Evolutionary conservation across 2,797 vertebrate species (phyloP).

Genomic region (Acanthurus leucopareius): DNA sequence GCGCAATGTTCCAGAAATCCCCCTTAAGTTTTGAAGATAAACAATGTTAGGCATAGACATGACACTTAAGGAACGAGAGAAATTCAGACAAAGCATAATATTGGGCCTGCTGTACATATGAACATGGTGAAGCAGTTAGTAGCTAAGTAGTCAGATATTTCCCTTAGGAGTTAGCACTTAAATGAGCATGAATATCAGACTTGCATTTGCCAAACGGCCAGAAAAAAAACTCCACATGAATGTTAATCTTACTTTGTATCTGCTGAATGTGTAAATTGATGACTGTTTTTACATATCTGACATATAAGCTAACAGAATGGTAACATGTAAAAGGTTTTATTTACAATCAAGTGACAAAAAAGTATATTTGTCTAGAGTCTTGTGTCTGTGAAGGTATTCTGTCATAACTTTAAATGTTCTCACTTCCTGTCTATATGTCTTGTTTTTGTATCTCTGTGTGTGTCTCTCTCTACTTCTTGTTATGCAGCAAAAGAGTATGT

Average conservation of each 20-base stretch:
- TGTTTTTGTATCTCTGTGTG: background rate
- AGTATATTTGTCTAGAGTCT: background rate
- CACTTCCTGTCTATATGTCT: background rate
- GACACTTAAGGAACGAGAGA: background rate
- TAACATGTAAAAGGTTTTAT: background rate
- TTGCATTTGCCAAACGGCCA: background rate
- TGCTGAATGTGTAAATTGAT: background rate
- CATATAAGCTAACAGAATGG: background rate
- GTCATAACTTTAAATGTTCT: background rate
- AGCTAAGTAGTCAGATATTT: background rate
- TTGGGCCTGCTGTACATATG: background rate
- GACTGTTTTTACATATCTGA: background rate
- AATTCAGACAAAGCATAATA: too few species aligned
- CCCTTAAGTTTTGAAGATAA: background rate
- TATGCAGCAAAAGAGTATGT: constrained; percentile 85
- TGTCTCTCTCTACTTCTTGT: background rate
- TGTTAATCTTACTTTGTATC: background rate
- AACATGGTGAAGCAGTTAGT: background rate
- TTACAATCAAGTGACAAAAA: background rate
- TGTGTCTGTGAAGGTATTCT: background rate
- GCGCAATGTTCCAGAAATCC: background rate
- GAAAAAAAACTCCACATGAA: too few species aligned
- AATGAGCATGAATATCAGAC: background rate
- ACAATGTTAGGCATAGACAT: background rate
- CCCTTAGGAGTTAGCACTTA: background rate